Evolutionary conservation across 2,888 invertebrate species (phyloP), one percentile per base, ranked within the genome.

Genomic region (Platycnemis pennipes): DNA sequence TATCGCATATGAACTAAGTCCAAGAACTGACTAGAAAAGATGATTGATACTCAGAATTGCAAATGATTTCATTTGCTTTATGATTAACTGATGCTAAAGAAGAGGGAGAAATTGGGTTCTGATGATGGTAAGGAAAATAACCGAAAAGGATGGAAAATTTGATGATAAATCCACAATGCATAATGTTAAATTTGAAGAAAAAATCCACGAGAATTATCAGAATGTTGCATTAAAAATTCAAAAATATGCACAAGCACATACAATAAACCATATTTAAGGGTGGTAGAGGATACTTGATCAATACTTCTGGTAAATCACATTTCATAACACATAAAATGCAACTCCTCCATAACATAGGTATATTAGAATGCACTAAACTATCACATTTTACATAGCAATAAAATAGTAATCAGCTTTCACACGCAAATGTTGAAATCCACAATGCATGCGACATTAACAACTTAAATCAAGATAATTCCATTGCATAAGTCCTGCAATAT

Each of bases 301-400:
- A 63, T 26, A 63, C 63, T 22, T 63, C 19, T 22, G 16, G 63
- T 5, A 63, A 26, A 63, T 26, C 5, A 26, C 22, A 63, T 85
- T 89, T 77, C 46, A 49, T 31, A 94, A 88, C 77, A 89, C 44
- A 63, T 37, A n/a, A 86, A 94, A 89, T 94, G 94, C 94, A 94
- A 95, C 95, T 94, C 94, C 16, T 87, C 77, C 94, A 94, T 89
- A 37, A 69, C n/a, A 85, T 44, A n/a, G n/a, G n/a, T n/a, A 63
- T 44, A 56, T 87, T 31, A 53, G 49, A 56, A 94, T 94, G 77
- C 77, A 37, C 77, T 77, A 77, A 77, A 77, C 77, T 77, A 77
- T 16, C 8, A 3, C 77, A 77, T 4, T 77, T 26, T 11, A 13
- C 31, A 31, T 26, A 77, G 77, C 77, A 77, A 37, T 19, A 37